Evolutionary conservation across 2,888 invertebrate species (phyloP), one percentile per base, ranked within the genome.

Genomic region (Ophioninae sp.): DNA sequence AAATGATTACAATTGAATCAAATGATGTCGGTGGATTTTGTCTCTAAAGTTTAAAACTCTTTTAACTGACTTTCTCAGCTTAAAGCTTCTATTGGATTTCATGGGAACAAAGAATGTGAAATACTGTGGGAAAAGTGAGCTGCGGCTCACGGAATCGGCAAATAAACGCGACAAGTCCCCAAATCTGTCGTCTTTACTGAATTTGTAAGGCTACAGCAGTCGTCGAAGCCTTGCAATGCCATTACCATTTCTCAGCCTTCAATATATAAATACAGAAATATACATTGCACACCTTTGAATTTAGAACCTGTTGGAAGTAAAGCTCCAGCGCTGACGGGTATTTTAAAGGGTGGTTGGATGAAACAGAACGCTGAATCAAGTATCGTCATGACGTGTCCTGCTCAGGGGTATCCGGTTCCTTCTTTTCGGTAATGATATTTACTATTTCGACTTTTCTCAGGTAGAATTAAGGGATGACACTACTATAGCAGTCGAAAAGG

Each of bases 351-450:
- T 91, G 95, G 95, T 87, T 95, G 95, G 92, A 96, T 95, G 92
- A 95, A 95, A 91, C 94, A 96, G 92, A 94, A 93, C 89, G 94
- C 94, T 85, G 94, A 94, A 87, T 95, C 95, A 90, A 94, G 95
- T 90, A 95, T 96, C 91, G 95, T 95, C 73, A 93, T 96, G 86
- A 94, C 95, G 83, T 96, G 96, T 94, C 95, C 95, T 90, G 96
- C 95, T 81, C 96, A 96, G 93, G 95, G 95, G 89, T 95, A 94
- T 92, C 96, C 96, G 70, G 95, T 96, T 90, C 96, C 96, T 89
- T 88, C 92, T 72, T 93, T 93, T 92, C 94, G 93, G 94, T 94
- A 93, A 88, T 79, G 1, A 59, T 30, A 21, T 39, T 30, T 30
- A 76, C 64, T 10, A 62, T 37, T 67, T 50, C 0, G 0, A 50